Percentiles rank a stretch among this genome's conserved stretches.
These are phyloP conservation scores for Mormyrus lacerda DNA, from an alignment of 2,113 vertebrate genomes.

Conservation along the genomic window DNA sequence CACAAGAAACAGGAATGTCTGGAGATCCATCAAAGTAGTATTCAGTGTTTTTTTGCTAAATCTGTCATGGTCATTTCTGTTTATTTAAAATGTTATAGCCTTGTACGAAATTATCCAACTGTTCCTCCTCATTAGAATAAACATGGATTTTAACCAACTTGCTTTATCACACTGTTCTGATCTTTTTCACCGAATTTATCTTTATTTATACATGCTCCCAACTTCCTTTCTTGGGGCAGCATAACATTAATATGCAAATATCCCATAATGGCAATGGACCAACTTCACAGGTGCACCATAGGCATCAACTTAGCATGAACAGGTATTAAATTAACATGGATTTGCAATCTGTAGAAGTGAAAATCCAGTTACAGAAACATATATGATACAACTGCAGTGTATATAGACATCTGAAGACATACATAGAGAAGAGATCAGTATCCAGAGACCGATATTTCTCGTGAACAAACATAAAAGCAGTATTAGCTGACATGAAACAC, in stretches of 20 bases:
- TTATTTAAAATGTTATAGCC: slow-evolving; percentile 57
- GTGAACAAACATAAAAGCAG: background rate
- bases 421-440: background rate
- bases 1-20: background rate
- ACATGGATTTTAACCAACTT: slow-evolving; percentile 50
- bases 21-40: slow-evolving; percentile 19
- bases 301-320: background rate
- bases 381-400: background rate
- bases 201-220: background rate
- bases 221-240: background rate
- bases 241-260: background rate
- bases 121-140: slow-evolving; percentile 56
- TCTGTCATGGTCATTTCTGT: slow-evolving; percentile 33
- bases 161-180: background rate
- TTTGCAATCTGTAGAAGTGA: background rate
- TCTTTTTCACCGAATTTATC: background rate
- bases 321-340: background rate
- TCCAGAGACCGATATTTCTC: background rate
- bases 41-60: slow-evolving; percentile 49
- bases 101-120: slow-evolving; percentile 50
- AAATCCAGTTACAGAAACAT: background rate
- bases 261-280: background rate
- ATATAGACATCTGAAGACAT: background rate
- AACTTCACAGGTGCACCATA: background rate
- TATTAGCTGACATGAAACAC: background rate